These are phyloP conservation scores for Cyphomyrus discorhynchus DNA, from an alignment of 2,113 vertebrate genomes.

Conservation along the genomic window DNA sequence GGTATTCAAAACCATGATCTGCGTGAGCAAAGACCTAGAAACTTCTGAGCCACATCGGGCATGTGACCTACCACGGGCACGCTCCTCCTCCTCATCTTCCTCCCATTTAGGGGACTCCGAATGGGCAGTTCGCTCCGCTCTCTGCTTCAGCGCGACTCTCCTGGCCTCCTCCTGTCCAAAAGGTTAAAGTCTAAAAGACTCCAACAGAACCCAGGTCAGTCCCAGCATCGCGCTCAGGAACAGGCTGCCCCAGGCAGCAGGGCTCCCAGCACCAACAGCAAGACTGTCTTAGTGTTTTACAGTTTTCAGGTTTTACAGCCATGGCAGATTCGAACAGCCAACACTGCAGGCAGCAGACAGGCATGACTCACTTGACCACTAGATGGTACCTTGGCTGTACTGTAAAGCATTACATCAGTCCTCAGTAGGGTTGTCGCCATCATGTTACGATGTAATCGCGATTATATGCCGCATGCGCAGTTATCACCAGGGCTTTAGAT, in stretches of 20 bases:
- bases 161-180: slow-evolving; percentile 78
- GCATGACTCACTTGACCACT: slow-evolving; percentile 24
- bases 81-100: slow-evolving; percentile 83
- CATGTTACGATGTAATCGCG: no score
- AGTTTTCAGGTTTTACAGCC: neutral
- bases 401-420: neutral
- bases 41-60: neutral
- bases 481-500: no score
- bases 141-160: slow-evolving; percentile 86
- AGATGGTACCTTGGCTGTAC: slow-evolving; percentile 34
- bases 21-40: neutral
- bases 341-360: neutral
- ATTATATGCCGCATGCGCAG: no score
- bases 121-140: slow-evolving; percentile 78
- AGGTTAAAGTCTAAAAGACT: neutral
- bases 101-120: slow-evolving; percentile 84
- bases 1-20: neutral
- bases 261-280: neutral
- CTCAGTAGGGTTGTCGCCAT: no score
- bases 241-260: neutral
- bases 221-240: neutral
- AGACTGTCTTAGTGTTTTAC: neutral
- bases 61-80: neutral
- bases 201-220: neutral
- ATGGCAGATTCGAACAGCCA: neutral